These are phyloP conservation scores for Amphiura filiformis DNA, from an alignment of 35 echinoderm and acorn worm genomes.

Conservation along the genomic window DNA sequence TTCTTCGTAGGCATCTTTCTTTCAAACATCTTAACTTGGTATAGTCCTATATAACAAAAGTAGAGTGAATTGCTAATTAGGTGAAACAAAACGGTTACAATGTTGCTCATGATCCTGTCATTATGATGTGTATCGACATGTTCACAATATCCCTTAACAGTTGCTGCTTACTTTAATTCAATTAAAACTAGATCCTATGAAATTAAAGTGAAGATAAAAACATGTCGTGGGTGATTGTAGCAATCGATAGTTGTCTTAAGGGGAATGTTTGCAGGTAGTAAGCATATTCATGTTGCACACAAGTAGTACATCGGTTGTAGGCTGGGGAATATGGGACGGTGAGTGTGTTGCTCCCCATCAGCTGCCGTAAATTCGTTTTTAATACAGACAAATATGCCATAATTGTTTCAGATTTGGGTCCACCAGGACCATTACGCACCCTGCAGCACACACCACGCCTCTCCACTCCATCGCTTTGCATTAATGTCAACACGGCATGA, in stretches of 20 bases:
- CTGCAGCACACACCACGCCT: background rate
- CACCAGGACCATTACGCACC: background rate
- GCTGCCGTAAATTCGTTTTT: slow-evolving; percentile 1
- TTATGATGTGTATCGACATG: background rate
- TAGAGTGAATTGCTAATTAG: no score
- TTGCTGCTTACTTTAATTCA: background rate
- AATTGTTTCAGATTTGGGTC: slow-evolving; percentile 4
- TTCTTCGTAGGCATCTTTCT: no score
- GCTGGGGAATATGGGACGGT: background rate
- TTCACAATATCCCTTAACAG: background rate
- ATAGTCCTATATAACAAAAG: no score
- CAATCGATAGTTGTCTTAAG: background rate
- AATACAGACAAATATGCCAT: slow-evolving; percentile 11
- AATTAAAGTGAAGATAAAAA: background rate
- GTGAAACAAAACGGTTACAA: background rate
- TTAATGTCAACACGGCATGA: slow-evolving; percentile 3
- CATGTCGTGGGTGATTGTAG: background rate
- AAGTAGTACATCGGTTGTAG: background rate
- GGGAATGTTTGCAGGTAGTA: background rate
- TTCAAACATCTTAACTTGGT: no score
- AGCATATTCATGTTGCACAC: background rate
- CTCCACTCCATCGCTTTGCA: slow-evolving; percentile 3
- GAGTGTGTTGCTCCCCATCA: background rate
- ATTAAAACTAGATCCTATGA: background rate
- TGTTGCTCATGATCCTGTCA: background rate